phyloP scores from a whole-genome alignment of 23 tunicate genomes.

The Trididemnum clinides region DNA sequence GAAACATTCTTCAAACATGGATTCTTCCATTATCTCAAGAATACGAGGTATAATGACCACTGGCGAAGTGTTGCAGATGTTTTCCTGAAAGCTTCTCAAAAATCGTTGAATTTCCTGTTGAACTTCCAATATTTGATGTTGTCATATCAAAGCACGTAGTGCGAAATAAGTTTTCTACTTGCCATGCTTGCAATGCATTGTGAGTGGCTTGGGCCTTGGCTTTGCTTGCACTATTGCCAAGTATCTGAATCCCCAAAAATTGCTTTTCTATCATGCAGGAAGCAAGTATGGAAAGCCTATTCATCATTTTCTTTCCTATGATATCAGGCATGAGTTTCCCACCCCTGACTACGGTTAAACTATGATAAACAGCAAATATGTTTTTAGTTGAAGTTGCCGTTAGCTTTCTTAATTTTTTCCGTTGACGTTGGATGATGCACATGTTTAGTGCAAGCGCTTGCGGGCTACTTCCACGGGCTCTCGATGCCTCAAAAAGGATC shows the following conservation, averaged over 20 bases:
- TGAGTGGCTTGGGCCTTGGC: neutral
- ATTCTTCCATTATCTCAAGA: neutral
- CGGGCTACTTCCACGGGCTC: neutral
- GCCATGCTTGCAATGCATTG: conserved; percentile 1
- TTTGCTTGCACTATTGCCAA: neutral
- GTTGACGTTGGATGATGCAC: neutral
- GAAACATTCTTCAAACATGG: neutral
- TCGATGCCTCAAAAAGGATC: neutral
- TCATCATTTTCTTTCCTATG: neutral
- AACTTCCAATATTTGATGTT: neutral
- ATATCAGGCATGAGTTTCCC: neutral
- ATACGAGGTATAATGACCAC: neutral
- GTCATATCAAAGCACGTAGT: neutral
- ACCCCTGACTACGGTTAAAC: neutral
- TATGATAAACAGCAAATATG: too few species aligned
- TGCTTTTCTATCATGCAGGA: neutral
- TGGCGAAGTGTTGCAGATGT: neutral
- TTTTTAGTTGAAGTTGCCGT: neutral
- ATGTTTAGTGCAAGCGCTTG: neutral
- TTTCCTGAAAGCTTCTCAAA: neutral
- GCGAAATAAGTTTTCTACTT: neutral
- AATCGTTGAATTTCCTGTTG: neutral
- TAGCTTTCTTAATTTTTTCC: neutral
- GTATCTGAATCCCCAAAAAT: neutral
- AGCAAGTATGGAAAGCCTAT: neutral